phyloP scores from a whole-genome alignment of 2,888 invertebrate genomes.

The Gortyna flavago region DNA sequence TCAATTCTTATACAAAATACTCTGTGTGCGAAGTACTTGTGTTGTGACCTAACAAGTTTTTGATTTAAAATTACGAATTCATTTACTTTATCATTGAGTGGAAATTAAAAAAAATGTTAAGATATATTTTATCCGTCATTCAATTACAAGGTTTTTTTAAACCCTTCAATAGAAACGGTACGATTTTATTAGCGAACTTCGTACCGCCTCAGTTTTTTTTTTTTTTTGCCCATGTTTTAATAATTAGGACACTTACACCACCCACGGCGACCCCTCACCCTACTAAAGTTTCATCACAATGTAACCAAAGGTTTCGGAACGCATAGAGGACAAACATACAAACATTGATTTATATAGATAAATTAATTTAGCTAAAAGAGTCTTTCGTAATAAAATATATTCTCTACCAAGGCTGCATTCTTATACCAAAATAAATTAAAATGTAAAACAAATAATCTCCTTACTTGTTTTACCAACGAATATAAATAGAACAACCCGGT shows the following conservation, averaged over 20 bases:
- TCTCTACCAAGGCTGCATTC: background rate
- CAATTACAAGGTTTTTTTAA: background rate
- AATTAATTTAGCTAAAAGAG: background rate
- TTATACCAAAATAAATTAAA: background rate
- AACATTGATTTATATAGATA: no score
- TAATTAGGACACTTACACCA: no score
- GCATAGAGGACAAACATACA: no score
- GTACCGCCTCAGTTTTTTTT: no score
- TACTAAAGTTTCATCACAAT: no score
- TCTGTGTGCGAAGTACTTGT: conserved; percentile 33
- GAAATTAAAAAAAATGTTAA: background rate
- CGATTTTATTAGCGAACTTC: no score
- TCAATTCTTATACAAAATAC: background rate
- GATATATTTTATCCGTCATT: background rate
- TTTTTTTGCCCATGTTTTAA: no score
- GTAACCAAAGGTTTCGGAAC: no score
- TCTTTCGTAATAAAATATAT: no score
- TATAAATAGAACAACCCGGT: background rate
- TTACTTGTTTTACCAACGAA: background rate
- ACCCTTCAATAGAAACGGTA: background rate
- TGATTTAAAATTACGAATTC: conserved; percentile 1
- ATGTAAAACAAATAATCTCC: no score
- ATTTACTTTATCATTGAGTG: conserved; percentile 3
- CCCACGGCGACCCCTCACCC: no score
- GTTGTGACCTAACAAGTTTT: conserved; percentile 9